phyloP scores from a whole-genome alignment of 2,113 vertebrate genomes.

The Ciconia boyciana region DNA sequence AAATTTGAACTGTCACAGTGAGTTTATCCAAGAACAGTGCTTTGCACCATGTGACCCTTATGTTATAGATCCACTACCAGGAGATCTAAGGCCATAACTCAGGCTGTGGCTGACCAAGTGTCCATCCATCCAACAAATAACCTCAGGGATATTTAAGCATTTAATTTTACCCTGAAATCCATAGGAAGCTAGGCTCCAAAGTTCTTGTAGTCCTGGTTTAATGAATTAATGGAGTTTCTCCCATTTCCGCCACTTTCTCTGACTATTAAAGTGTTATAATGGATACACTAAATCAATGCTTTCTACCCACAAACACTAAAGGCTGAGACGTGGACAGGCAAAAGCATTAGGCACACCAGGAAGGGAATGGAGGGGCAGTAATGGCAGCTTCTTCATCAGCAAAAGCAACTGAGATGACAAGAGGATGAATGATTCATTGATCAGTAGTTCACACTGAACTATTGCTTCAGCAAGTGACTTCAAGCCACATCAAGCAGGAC shows the following conservation, averaged over 20 bases:
- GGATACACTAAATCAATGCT: neutral
- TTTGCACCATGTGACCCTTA: neutral
- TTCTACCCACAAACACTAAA: neutral
- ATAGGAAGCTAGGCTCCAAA: neutral
- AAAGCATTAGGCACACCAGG: neutral
- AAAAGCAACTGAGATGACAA: neutral
- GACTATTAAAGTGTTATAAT: neutral
- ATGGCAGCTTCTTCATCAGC: neutral
- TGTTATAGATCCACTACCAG: neutral
- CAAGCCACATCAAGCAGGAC: neutral
- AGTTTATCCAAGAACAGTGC: neutral
- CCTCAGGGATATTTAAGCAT: neutral
- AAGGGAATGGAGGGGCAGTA: neutral
- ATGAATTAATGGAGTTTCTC: neutral
- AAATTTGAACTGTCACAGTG: neutral
- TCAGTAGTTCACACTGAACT: neutral
- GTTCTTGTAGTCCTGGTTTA: neutral
- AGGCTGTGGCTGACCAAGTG: neutral
- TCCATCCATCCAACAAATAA: neutral
- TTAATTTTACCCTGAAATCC: neutral
- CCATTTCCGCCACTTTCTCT: neutral
- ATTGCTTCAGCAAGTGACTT: neutral
- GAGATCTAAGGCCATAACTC: neutral
- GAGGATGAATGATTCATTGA: neutral
- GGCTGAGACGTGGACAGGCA: neutral